Evolutionary conservation across 2,113 vertebrate species (phyloP).

Genomic region (Hypocryptadius cinnamomeus): DNA sequence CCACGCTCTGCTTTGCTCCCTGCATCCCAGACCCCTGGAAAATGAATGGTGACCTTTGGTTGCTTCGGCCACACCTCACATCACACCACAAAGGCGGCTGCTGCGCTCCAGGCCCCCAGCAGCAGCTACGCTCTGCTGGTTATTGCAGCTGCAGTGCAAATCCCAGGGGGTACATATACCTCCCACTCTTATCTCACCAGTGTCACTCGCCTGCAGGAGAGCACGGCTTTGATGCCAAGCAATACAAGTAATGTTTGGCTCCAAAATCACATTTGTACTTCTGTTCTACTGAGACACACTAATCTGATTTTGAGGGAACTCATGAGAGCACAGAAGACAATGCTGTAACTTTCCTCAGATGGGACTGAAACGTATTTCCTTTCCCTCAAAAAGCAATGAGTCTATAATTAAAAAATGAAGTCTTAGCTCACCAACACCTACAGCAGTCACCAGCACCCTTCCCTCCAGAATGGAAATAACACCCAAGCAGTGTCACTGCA

Average conservation of each 20-base stretch:
- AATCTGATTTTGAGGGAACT: constrained; percentile 8
- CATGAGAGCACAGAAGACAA: neutral
- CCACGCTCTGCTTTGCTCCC: neutral
- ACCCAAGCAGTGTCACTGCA: neutral
- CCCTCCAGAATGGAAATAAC: neutral
- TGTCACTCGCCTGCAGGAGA: neutral
- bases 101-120: neutral
- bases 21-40: neutral
- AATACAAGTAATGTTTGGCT: neutral
- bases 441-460: neutral
- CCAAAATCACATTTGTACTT: neutral
- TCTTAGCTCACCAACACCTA: neutral
- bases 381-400: neutral
- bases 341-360: neutral
- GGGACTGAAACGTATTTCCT: neutral
- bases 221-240: neutral
- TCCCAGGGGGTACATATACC: neutral
- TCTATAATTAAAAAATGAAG: neutral
- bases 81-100: neutral
- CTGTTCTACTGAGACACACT: neutral
- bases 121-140: neutral
- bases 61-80: constrained; percentile 32
- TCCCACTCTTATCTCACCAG: neutral
- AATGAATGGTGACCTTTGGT: neutral
- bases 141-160: neutral